A percentile compares a stretch with the other conserved stretches of the same genome.
Conservation (phyloP, 2,888 invertebrate species). For the Gibbula magus region DNA sequence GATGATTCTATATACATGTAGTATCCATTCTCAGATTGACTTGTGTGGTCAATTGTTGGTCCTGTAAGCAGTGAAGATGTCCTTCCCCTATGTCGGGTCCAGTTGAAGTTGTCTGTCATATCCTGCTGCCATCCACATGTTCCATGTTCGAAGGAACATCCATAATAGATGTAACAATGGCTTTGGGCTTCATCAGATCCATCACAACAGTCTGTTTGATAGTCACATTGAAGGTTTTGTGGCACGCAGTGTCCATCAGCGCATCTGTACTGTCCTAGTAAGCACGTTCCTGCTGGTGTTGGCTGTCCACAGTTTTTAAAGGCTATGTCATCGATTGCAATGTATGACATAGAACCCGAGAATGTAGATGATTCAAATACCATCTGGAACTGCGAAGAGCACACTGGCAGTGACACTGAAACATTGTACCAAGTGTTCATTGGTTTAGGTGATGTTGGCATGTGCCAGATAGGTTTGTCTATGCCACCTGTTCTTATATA, state of each 20-base stretch:
- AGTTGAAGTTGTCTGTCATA: slow-evolving; percentile 58
- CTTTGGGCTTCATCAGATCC: slow-evolving; percentile 52
- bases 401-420: slow-evolving; percentile 54
- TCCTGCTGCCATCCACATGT: slow-evolving; percentile 65
- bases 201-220: slow-evolving; percentile 61
- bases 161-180: slow-evolving; percentile 52
- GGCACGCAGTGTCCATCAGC: slow-evolving; percentile 60
- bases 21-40: slow-evolving; percentile 51
- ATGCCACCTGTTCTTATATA: slow-evolving; percentile 56
- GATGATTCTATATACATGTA: slow-evolving; percentile 65
- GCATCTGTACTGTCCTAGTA: slow-evolving; percentile 51
- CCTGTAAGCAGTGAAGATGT: slow-evolving; percentile 54
- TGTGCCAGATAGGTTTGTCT: slow-evolving; percentile 47
- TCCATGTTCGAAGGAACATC: slow-evolving; percentile 66
- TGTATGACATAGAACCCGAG: slow-evolving; percentile 41
- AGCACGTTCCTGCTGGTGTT: slow-evolving; percentile 41
- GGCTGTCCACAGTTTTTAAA: slow-evolving; percentile 67
- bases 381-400: slow-evolving; percentile 62
- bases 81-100: slow-evolving; percentile 57
- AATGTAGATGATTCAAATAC: slow-evolving; percentile 48
- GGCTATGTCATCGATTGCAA: slow-evolving; percentile 66
- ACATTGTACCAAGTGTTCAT: slow-evolving; percentile 59
- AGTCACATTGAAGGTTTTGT: slow-evolving; percentile 57
- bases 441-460: slow-evolving; percentile 19
- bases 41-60: slow-evolving; percentile 65